Evolutionary conservation across 2,797 vertebrate genomes (phyloP), one percentile per base, ranked within the genome.

Genomic region (Tenualosa ilisha): DNA sequence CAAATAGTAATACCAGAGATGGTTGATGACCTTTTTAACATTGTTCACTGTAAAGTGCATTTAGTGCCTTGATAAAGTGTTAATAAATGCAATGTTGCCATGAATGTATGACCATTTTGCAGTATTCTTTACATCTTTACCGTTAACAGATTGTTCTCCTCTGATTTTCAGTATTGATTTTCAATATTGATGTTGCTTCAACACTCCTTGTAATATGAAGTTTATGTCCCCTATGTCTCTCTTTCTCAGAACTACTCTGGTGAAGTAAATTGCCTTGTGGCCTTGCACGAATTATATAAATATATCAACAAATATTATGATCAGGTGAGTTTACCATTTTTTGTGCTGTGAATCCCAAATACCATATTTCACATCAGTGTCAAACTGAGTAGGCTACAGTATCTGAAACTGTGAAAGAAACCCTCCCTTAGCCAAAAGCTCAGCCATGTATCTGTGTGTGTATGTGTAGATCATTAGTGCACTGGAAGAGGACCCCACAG

Each of bases 251-350:
- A 98, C 94, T 97, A 96, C 89, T 96, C 97, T 68, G 97, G 97
- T 84, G 98, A 98, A 92, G 97, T 99, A 49, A 99, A 99, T 93
- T 97, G 96, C 31, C 93, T 97, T 15, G 98, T 99, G 92, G 98
- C 98, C 90, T 92, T 99, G 50, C 97, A 99, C 5, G 98, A 99
- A 90, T 93, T 99, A 90, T 99, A 99, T 95, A 99, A 98, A 93
- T 99, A 99, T 93, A 99, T 99, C 95, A 99, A 99, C 95, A 99
- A 99, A 89, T 99, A 99, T 92, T 99, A 99, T 1, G 98, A 99
- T 91, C 98, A 99, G 94, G 98, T 99, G 20, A 86, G 83, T 24
- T 22, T 24, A 56, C 11, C 50, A 51, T 51, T 9, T 7, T 51
- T 49, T 5, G 7, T 17, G 8, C 20, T 56, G 22, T 31, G 26